Conservation (phyloP, 92 coral and sea anemone genomes). For the Phenganax subtilis region DNA sequence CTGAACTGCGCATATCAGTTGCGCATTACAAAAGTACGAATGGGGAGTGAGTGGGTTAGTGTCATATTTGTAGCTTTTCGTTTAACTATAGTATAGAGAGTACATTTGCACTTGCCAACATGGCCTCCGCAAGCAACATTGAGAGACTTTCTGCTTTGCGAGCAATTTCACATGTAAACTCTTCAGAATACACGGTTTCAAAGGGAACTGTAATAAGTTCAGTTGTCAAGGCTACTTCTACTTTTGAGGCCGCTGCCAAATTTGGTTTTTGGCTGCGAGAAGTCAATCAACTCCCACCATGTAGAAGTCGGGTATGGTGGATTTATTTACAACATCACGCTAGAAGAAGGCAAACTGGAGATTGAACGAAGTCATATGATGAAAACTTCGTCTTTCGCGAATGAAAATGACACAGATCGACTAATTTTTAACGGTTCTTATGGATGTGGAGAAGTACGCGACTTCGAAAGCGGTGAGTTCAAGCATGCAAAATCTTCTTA, state of each 20-base stretch:
- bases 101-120: too few relatives aligned
- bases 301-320: background rate
- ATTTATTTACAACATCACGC: background rate
- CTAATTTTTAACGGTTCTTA: too few relatives aligned
- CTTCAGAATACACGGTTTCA: background rate
- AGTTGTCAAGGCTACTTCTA: background rate
- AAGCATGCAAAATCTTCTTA: too few relatives aligned
- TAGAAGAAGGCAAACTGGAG: background rate
- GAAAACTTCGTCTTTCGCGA: too few relatives aligned
- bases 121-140: too few relatives aligned
- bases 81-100: too few relatives aligned
- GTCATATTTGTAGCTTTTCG: too few relatives aligned
- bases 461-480: background rate
- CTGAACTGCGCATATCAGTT: background rate
- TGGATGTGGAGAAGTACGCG: background rate
- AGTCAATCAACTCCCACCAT: background rate
- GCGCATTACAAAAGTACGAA: background rate
- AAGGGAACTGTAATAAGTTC: background rate
- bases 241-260: background rate
- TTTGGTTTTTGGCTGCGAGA: background rate
- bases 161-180: background rate
- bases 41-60: too few relatives aligned
- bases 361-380: background rate
- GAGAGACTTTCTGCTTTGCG: background rate
- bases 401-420: too few relatives aligned